A percentile compares a stretch with the other conserved stretches of the same genome.
These are phyloP conservation scores for Galago senegalensis DNA, from an alignment of 2,797 vertebrate species.

Conservation along the genomic window DNA sequence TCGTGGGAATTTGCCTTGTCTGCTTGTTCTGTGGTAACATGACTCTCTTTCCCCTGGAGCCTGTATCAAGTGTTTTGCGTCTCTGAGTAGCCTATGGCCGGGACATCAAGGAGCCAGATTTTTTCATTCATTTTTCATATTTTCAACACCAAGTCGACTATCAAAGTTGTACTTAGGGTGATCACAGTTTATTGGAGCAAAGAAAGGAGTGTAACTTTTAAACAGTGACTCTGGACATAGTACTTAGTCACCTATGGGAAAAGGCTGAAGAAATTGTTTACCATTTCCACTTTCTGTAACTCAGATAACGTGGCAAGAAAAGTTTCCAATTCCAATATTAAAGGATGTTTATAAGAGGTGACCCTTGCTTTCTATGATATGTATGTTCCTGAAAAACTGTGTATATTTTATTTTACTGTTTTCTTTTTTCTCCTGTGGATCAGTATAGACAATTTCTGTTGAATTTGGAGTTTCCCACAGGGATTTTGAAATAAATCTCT, in stretches of 20 bases:
- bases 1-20: slow-evolving; percentile 81
- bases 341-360: neutral
- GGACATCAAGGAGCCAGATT: slow-evolving; percentile 61
- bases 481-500: slow-evolving; percentile 57
- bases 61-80: slow-evolving; percentile 72
- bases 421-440: neutral
- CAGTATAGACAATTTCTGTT: neutral
- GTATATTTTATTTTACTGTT: neutral
- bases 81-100: slow-evolving; percentile 33
- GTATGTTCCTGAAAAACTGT: neutral
- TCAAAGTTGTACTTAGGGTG: slow-evolving; percentile 39
- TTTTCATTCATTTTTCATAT: slow-evolving; percentile 54
- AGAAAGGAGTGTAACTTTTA: slow-evolving; percentile 26
- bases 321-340: neutral
- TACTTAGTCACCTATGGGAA: neutral
- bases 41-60: slow-evolving; percentile 74
- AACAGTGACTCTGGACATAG: neutral
- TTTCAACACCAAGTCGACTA: slow-evolving; percentile 10
- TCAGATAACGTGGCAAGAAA: neutral
- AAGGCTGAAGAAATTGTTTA: slow-evolving; percentile 45
- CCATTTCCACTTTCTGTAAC: slow-evolving; percentile 31
- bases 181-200: slow-evolving; percentile 20
- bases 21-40: slow-evolving; percentile 77
- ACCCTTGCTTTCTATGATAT: neutral
- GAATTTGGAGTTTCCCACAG: neutral